phyloP scores from a whole-genome alignment of 1,140 invertebrate genomes.

The Holcopasites calliopsidis region DNA sequence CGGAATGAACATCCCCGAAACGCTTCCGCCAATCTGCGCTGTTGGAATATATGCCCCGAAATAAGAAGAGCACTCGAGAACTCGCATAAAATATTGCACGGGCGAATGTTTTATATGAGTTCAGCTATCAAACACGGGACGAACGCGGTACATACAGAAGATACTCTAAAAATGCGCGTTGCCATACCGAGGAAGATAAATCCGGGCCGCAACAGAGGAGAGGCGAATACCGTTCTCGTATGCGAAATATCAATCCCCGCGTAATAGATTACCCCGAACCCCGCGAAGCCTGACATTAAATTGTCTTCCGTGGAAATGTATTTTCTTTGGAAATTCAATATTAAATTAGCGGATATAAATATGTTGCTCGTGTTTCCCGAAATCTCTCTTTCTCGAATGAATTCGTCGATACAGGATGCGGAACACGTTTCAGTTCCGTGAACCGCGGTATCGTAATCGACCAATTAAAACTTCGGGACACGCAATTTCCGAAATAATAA shows the following conservation, averaged over 20 bases:
- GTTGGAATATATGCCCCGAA: not conserved
- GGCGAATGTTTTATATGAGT: not conserved
- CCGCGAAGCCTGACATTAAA: not conserved
- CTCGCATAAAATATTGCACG: conserved; percentile 24
- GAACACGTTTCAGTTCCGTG: too few species aligned
- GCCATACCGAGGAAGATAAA: conserved; percentile 3
- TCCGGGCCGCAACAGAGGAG: not conserved
- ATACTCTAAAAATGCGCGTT: conserved; percentile 13
- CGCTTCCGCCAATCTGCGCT: too few species aligned
- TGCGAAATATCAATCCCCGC: not conserved
- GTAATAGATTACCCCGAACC: not conserved
- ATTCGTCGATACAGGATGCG: too few species aligned
- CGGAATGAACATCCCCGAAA: not conserved
- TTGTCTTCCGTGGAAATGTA: not conserved
- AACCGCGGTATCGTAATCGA: conserved; percentile 4
- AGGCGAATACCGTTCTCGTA: not conserved
- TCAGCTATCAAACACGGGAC: conserved; percentile 10
- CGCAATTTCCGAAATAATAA: conserved; percentile 57
- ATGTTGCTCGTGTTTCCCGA: too few species aligned
- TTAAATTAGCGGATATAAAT: too few species aligned
- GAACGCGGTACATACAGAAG: not conserved
- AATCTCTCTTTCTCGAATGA: too few species aligned
- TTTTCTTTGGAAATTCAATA: too few species aligned
- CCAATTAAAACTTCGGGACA: conserved; percentile 53
- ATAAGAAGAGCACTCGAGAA: not conserved